phyloP scores from a whole-genome alignment of 2,888 invertebrate species.

The Leucophora obtusa region DNA sequence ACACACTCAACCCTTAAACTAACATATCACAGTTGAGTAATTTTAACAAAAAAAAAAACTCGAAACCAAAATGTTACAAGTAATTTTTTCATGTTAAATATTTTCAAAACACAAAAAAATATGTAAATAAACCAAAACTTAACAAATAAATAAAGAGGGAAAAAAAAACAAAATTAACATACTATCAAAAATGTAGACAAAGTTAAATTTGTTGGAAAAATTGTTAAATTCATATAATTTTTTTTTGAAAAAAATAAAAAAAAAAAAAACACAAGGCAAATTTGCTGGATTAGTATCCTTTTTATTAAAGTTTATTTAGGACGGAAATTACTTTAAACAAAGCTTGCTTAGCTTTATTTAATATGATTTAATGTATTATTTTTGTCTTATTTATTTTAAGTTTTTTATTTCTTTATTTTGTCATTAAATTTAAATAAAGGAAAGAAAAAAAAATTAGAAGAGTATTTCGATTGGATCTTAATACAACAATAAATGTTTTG shows the following conservation, averaged over 20 bases:
- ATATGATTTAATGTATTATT: not conserved
- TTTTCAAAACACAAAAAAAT: not conserved
- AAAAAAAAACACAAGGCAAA: too few relatives aligned
- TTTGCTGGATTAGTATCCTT: not conserved
- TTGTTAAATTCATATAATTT: not conserved
- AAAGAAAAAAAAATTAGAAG: slow-evolving; percentile 17
- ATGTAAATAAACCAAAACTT: slow-evolving; percentile 23
- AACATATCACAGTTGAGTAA: slow-evolving; percentile 25
- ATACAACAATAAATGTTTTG: slow-evolving; percentile 34
- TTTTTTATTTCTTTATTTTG: not conserved
- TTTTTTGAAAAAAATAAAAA: not conserved
- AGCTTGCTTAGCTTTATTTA: not conserved
- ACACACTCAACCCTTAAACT: not conserved
- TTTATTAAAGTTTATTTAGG: slow-evolving; percentile 1
- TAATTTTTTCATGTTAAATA: not conserved
- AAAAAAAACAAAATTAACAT: not conserved
- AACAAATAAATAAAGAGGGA: slow-evolving; percentile 10
- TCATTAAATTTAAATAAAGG: slow-evolving; percentile 26
- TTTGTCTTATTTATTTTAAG: not conserved
- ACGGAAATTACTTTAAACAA: slow-evolving; percentile 11
- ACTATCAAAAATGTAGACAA: slow-evolving; percentile 2
- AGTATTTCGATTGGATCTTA: slow-evolving; percentile 43
- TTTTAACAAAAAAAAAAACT: not conserved
- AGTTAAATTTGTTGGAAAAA: slow-evolving; percentile 14
- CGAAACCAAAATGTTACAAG: not conserved